A percentile compares a stretch with the other conserved stretches of the same genome.
Evolutionary conservation across 2,888 invertebrate species (phyloP).

Genomic region (Hyposoter didymator): DNA sequence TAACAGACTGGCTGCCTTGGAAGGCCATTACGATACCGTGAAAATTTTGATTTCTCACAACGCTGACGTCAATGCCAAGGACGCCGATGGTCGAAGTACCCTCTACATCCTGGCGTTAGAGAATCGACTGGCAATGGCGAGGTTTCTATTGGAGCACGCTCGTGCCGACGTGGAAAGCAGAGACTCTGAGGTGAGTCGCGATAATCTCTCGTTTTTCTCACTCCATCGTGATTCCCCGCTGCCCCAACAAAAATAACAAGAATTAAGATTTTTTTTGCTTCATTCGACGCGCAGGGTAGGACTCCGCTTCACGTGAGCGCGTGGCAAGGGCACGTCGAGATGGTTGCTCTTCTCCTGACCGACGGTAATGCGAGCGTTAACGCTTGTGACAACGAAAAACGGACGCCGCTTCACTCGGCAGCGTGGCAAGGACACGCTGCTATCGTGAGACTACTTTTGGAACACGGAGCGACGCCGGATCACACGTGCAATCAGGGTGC

Average conservation of each 20-base stretch:
- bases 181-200: slow-evolving; percentile 90
- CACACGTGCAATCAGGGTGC: slow-evolving; percentile 98
- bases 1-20: slow-evolving; percentile 90
- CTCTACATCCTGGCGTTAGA: slow-evolving; percentile 96
- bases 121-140: slow-evolving; percentile 93
- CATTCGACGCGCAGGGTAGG: slow-evolving; percentile 87
- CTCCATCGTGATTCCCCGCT: too few relatives aligned
- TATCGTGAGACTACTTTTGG: slow-evolving; percentile 92
- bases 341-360: slow-evolving; percentile 93
- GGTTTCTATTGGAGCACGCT: slow-evolving; percentile 91
- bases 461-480: slow-evolving; percentile 93
- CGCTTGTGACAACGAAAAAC: slow-evolving; percentile 93
- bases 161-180: slow-evolving; percentile 93
- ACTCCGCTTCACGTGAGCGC: slow-evolving; percentile 95
- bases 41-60: slow-evolving; percentile 89
- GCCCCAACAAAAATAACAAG: too few relatives aligned
- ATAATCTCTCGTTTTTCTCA: neutral
- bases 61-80: slow-evolving; percentile 94
- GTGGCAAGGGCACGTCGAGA: slow-evolving; percentile 97
- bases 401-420: slow-evolving; percentile 97
- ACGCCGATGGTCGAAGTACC: slow-evolving; percentile 96
- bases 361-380: slow-evolving; percentile 95
- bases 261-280: too few relatives aligned
- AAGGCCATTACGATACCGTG: slow-evolving; percentile 93
- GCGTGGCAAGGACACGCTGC: slow-evolving; percentile 97